Evolutionary conservation across 2,113 vertebrate species (phyloP), one percentile per base, ranked within the genome.

Genomic region (Scortum barcoo): DNA sequence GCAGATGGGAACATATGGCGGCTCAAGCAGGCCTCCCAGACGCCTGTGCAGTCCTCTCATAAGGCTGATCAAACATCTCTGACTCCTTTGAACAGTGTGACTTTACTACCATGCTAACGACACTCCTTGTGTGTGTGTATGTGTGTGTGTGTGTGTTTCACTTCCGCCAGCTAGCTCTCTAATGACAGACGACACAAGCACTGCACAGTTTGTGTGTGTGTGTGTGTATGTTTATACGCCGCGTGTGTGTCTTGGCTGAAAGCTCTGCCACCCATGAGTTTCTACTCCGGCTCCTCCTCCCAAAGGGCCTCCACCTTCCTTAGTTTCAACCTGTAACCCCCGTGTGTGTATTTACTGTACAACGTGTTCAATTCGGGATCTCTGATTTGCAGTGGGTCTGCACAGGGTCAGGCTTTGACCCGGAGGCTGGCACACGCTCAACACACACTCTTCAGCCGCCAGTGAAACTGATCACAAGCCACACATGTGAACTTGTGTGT

Each of bases 61-160:
- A 88, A 88, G 13, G 58, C 66, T 78, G 91, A 94, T 94, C 91
- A 94, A 93, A 94, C 92, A 38, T 79, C 68, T 60, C 69, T 13
- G 81, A 38, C 69, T 85, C 81, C 90, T 94, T 94, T 94, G 92
- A 93, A 94, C 86, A 78, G 85, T 88, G 91, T 90, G 90, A 93
- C 89, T 94, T 93, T 93, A 94, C 88, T 88, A 69, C 76, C 50
- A 76, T 68, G 76, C 76, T 88, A 90, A 93, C 57, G 76, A 91
- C 91, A 88, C 72, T 75, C 80, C 63, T 38, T 82, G 74, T 84
- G 90, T 62, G 86, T 56, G 76, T 61, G 60, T 67, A 83, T 72
- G n/a, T n/a, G 44, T 82, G 74, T 84, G 90, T 62, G 86, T 56
- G 76, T 61, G 60, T 67, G 84, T 72, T 76, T 81, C 81, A 88